Base-by-base conservation (phyloP, 2,113 vertebrate species). In the Erinaceus europaeus region DNA sequence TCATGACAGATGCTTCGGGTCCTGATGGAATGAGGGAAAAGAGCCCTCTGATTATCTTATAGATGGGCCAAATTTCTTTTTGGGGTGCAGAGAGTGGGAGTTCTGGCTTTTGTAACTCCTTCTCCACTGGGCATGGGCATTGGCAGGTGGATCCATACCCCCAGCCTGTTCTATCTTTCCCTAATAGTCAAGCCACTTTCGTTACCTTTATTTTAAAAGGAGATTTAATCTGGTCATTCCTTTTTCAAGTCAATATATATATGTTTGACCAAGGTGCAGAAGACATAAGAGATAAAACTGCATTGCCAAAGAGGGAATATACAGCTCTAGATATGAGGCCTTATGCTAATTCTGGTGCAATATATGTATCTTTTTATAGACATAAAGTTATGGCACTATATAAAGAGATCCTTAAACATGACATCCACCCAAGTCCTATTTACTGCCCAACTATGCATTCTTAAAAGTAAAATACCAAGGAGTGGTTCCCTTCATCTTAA, bases 331-430 rank as follows among this genome's bases (percentile, higher is more conserved):
- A 84, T 67, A 93, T 0, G 46, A 87, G 71, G 78, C 36, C 61
- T 82, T 91, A 91, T 89, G 94, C 74, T 93, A 90, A 93, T 93
- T 89, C 92, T 78, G 89, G 89, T 68, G 84, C 92, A 93, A 87
- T 82, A 77, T 87, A 79, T 78, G 64, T 75, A 68, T 91, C 74
- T 94, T 88, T 94, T 87, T 91, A 89, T 84, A 95, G 52, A 85
- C 71, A 68, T 67, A 65, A 85, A 90, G 82, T 92, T 90, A 94
- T 79, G 50, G 71, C 62, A 86, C 74, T 87, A 85, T 87, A 93
- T 91, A 96, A 93, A 93, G 78, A 82, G 71, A 92, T 78, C 61
- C 65, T 91, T 89, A 94, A 94, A 82, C 76, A 78, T 76, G 84
- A 90, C 75, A 85, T 53, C 34, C 62, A 77, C 71, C 65, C 32